Evolutionary conservation across 2,797 vertebrate genomes (phyloP).

Genomic region (Mus spretus): DNA sequence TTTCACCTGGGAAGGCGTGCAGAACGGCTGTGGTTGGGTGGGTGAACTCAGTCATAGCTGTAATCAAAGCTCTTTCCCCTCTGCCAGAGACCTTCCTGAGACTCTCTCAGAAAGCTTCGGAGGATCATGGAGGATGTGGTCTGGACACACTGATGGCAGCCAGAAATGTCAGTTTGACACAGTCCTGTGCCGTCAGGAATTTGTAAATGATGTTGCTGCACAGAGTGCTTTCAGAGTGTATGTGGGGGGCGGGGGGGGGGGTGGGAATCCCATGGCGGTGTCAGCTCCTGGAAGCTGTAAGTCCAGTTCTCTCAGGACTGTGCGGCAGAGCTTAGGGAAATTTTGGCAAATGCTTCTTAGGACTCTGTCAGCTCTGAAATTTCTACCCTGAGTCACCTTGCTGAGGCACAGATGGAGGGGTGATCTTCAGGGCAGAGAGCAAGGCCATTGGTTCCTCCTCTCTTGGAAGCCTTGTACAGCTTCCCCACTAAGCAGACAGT

Average conservation of each 20-base stretch:
- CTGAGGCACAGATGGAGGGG: constrained; percentile 56
- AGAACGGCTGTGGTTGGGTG: background rate
- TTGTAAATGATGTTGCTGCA: background rate
- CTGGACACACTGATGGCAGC: background rate
- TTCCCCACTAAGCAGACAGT: constrained; percentile 5
- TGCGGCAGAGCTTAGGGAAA: background rate
- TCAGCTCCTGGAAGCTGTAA: background rate
- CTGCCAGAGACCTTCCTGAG: background rate
- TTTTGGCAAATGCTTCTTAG: constrained; percentile 44
- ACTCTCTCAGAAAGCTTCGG: constrained; percentile 8
- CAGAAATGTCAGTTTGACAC: background rate
- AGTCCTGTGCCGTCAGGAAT: background rate
- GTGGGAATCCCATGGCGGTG: background rate
- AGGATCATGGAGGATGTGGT: background rate
- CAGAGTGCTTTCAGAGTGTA: constrained; percentile 2
- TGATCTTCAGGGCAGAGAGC: constrained; percentile 50
- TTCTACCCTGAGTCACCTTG: constrained; percentile 64
- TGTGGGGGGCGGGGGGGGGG: too few relatives aligned
- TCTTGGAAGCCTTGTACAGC: constrained; percentile 8
- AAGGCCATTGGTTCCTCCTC: constrained; percentile 33
- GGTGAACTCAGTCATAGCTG: background rate
- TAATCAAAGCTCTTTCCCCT: constrained; percentile 21
- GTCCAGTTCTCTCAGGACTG: constrained; percentile 8
- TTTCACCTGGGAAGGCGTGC: background rate
- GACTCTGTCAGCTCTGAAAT: constrained; percentile 54